These are phyloP conservation scores for Camponotus vicinus DNA, from an alignment of 1,140 invertebrate species.

Conservation along the genomic window DNA sequence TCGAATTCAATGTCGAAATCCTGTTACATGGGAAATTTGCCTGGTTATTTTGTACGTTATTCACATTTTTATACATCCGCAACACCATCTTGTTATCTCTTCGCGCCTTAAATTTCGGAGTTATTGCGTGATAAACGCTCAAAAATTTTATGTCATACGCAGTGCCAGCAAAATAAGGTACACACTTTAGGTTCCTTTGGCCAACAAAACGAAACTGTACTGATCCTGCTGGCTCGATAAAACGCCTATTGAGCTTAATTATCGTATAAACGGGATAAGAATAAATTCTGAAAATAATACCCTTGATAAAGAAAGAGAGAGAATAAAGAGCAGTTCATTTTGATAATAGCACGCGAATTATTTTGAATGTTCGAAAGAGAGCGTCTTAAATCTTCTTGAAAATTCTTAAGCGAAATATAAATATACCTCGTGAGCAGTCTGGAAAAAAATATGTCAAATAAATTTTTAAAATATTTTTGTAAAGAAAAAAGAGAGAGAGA, in stretches of 20 bases:
- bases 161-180: background rate
- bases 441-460: conserved; percentile 15
- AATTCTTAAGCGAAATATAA: background rate
- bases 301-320: background rate
- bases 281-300: conserved; percentile 18
- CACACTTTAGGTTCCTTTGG: background rate
- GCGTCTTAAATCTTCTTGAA: conserved; percentile 13
- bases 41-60: background rate
- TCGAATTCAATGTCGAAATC: conserved; percentile 46
- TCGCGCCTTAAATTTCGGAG: conserved; percentile 3
- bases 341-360: background rate
- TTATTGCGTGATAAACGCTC: conserved; percentile 23
- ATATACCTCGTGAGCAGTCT: background rate
- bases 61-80: conserved; percentile 16
- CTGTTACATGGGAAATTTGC: background rate
- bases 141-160: conserved; percentile 17
- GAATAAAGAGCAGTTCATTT: background rate
- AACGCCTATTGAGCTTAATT: conserved; percentile 9
- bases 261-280: background rate
- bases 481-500: background rate
- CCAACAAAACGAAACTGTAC: background rate
- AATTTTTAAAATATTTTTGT: conserved; percentile 25
- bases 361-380: background rate
- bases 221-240: background rate
- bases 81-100: conserved; percentile 18